Evolutionary conservation across 2,888 invertebrate species (phyloP).

Genomic region (Hypomecis punctinalis): DNA sequence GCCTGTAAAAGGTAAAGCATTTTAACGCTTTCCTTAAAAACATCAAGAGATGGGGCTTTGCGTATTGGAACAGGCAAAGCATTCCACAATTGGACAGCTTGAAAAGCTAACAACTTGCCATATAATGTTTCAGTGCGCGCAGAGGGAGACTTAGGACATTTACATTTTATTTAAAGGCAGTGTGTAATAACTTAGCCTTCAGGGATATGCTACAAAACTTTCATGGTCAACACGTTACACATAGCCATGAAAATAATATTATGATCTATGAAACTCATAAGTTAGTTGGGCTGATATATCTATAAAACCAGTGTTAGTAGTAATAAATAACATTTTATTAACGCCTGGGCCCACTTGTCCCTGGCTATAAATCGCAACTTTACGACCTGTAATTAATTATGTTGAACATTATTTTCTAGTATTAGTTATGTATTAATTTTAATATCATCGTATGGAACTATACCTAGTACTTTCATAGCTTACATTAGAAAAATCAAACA

Average conservation of each 20-base stretch:
- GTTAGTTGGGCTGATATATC: constrained; percentile 8
- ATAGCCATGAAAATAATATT: background rate
- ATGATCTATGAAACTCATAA: constrained; percentile 7
- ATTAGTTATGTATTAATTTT: constrained; percentile 1
- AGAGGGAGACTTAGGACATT: too few species aligned
- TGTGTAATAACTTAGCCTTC: too few species aligned
- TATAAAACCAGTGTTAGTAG: constrained; percentile 17
- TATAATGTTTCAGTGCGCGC: too few species aligned
- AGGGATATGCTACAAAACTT: background rate
- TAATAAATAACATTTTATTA: constrained; percentile 42
- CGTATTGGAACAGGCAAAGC: too few species aligned
- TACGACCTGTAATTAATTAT: constrained; percentile 48
- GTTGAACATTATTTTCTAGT: constrained; percentile 18
- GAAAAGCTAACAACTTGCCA: too few species aligned
- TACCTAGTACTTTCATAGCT: background rate
- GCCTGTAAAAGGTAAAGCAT: too few species aligned
- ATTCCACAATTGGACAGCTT: too few species aligned
- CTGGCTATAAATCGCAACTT: constrained; percentile 47
- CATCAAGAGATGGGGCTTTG: too few species aligned
- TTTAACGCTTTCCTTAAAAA: too few species aligned
- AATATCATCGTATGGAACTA: background rate
- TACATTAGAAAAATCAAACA: background rate
- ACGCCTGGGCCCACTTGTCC: constrained; percentile 30
- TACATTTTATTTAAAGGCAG: too few species aligned
- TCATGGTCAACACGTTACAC: background rate